Evolutionary conservation across 2,113 vertebrate species (phyloP), one percentile per base, ranked within the genome.

Genomic region (Proterorhinus semilunaris): DNA sequence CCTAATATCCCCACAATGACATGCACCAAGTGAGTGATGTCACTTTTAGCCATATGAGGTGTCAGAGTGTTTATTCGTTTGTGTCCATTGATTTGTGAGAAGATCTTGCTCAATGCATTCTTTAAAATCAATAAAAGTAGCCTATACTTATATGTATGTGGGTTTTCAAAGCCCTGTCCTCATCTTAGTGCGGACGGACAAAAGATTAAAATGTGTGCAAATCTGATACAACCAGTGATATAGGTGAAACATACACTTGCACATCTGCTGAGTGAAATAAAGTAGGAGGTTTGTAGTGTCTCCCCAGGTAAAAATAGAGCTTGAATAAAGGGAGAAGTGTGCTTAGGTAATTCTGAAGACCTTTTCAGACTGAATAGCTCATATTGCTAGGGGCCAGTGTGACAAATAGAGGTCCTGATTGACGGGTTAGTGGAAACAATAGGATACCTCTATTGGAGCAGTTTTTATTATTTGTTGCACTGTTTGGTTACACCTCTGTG

Each of bases 301-400:
- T 81, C 81, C 84, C 70, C 42, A 36, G 48, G 83, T 89, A 88
- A 85, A 91, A 90, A 89, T 90, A 90, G 87, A 83, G 21, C 61
- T 61, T 61, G 55, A 53, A 76, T 74, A 69, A 83, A 84, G 63
- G 81, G 65, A 80, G 64, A 65, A 13, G 69, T 66, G 71, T 77
- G 79, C 80, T 88, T 76, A 83, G 88, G 83, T 87, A 82, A 83
- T 79, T 78, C 65, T 81, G 43, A 80, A 81, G 80, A 78, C 62
- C 81, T 86, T 88, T 86, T 80, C 74, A 84, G 46, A 73, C 68
- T 64, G 21, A 74, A 71, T 67, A 65, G 62, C 66, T 89, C 81
- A 79, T 68, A 66, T 88, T 84, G 69, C 87, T 84, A 9, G 68
- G 49, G 75, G 78, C 44, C 79, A 84, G 75, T 78, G 83, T 85